phyloP scores from a whole-genome alignment of 2,113 vertebrate genomes.

The Cervus canadensis region DNA sequence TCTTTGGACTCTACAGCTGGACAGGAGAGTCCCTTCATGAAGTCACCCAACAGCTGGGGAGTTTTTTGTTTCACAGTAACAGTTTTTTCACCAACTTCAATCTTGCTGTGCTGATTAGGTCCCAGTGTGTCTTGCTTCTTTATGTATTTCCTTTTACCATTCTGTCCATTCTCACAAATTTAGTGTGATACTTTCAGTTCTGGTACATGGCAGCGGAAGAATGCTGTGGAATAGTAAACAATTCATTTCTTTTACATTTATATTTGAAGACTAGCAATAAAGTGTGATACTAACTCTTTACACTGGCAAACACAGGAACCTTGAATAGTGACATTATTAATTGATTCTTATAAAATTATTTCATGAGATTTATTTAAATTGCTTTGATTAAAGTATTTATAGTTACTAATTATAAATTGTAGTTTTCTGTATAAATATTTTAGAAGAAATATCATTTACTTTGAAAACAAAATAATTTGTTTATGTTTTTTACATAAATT shows the following conservation, averaged over 20 bases:
- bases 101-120: not conserved
- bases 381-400: not conserved
- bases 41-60: slow-evolving; percentile 3
- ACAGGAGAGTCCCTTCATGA: slow-evolving; percentile 8
- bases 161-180: not conserved
- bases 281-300: not conserved
- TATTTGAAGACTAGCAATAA: not conserved
- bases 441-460: not conserved
- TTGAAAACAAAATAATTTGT: slow-evolving; percentile 26
- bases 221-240: not conserved
- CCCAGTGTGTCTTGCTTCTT: not conserved
- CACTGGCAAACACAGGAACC: not conserved
- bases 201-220: not conserved
- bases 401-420: not conserved
- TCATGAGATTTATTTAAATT: not conserved
- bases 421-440: not conserved
- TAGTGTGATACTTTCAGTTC: not conserved
- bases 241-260: not conserved
- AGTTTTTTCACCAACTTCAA: not conserved
- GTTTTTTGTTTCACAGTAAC: not conserved
- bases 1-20: not conserved
- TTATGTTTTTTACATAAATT: not conserved
- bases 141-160: not conserved
- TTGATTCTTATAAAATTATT: not conserved
- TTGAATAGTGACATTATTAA: not conserved